Percentiles rank a stretch among this genome's conserved stretches.
phyloP scores from a whole-genome alignment of 2,888 invertebrate genomes.

The Callimorpha dominula region DNA sequence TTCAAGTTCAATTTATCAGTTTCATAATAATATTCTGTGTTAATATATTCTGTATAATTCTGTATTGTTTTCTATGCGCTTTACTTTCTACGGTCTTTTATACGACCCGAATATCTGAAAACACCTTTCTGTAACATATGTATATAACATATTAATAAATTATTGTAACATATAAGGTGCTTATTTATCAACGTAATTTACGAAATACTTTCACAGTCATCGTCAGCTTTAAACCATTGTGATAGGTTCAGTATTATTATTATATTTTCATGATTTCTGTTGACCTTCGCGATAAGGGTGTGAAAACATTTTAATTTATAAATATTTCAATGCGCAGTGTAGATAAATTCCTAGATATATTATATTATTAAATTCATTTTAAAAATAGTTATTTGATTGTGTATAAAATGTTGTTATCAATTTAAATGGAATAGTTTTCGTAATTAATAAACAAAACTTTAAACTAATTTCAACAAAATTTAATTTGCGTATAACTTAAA shows the following conservation, averaged over 20 bases:
- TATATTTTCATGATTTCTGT: constrained; percentile 9
- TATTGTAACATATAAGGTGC: constrained; percentile 32
- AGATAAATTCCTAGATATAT: neutral
- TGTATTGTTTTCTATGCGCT: too few relatives aligned
- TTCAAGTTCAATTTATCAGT: too few relatives aligned
- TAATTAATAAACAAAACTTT: too few relatives aligned
- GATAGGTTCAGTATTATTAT: constrained; percentile 58
- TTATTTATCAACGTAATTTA: constrained; percentile 46
- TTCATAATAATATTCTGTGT: too few relatives aligned
- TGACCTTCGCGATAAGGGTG: neutral
- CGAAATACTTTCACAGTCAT: constrained; percentile 49
- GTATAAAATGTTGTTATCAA: neutral
- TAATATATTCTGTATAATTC: too few relatives aligned
- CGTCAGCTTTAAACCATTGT: constrained; percentile 73
- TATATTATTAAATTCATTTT: neutral
- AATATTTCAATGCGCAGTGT: neutral
- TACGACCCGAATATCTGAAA: too few relatives aligned
- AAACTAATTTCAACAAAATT: neutral
- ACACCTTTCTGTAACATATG: too few relatives aligned
- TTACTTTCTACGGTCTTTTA: too few relatives aligned
- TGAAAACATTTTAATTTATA: neutral
- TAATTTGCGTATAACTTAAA: too few relatives aligned
- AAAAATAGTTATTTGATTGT: neutral
- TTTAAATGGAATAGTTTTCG: neutral
- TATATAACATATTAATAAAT: too few relatives aligned